Percentiles rank a stretch among this genome's conserved stretches.
Conservation (phyloP, 2,888 invertebrate species). For the Panorpa germanica region DNA sequence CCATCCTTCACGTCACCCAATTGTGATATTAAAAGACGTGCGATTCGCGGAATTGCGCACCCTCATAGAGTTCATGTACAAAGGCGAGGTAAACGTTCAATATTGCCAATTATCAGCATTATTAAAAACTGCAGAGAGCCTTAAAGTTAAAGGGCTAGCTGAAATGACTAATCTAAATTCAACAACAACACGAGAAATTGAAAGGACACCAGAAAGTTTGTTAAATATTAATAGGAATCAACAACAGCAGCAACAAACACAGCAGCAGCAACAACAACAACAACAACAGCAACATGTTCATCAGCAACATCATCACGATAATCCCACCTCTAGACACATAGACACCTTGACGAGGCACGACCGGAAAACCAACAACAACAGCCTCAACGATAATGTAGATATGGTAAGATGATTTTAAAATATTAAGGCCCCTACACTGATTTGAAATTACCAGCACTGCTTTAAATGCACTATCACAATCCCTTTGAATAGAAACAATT, state of each 20-base stretch:
- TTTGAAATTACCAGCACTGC: too few species aligned
- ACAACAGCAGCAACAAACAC: constrained; percentile 17
- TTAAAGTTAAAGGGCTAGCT: constrained; percentile 82
- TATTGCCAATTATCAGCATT: constrained; percentile 82
- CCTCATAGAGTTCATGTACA: constrained; percentile 91
- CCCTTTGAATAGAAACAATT: too few species aligned
- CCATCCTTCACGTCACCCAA: constrained; percentile 82
- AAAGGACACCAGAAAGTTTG: constrained; percentile 28
- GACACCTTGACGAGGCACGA: constrained; percentile 24
- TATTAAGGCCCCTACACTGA: too few species aligned
- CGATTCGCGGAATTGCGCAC: constrained; percentile 78
- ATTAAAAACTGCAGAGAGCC: constrained; percentile 80
- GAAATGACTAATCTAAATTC: constrained; percentile 76
- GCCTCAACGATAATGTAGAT: constrained; percentile 19
- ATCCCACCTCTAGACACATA: constrained; percentile 15
- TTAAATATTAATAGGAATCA: too few species aligned
- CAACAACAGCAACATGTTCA: constrained; percentile 15
- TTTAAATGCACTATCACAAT: too few species aligned
- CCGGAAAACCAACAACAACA: constrained; percentile 18
- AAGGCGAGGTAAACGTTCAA: constrained; percentile 88
- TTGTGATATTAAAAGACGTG: constrained; percentile 89
- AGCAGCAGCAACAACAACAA: constrained; percentile 15
- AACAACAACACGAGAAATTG: constrained; percentile 29
- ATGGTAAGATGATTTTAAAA: too few species aligned
- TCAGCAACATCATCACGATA: constrained; percentile 14